These are phyloP conservation scores for Cottus gobio DNA, from an alignment of 2,113 vertebrate genomes.

Conservation along the genomic window DNA sequence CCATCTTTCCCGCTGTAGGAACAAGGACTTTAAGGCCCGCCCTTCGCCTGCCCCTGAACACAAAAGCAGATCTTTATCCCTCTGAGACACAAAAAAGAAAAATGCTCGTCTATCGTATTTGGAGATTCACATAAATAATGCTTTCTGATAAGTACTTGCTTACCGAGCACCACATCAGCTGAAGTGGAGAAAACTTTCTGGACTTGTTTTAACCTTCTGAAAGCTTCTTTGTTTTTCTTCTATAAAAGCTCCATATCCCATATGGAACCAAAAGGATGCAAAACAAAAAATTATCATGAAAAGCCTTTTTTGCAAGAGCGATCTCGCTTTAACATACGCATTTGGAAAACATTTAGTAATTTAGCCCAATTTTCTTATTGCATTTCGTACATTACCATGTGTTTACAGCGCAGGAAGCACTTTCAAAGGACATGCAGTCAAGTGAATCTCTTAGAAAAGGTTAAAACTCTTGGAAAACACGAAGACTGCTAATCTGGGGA, in stretches of 20 bases:
- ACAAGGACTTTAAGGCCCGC: conserved; percentile 18
- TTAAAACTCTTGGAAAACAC: conserved; percentile 24
- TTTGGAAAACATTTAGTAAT: conserved; percentile 2
- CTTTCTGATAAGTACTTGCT: conserved; percentile 48
- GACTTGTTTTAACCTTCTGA: conserved; percentile 29
- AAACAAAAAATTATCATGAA: neutral
- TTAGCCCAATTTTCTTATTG: conserved; percentile 6
- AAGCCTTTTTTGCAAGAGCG: neutral
- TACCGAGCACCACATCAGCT: conserved; percentile 15
- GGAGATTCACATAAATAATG: conserved; percentile 47
- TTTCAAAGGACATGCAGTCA: conserved; percentile 18
- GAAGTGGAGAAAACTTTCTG: conserved; percentile 15
- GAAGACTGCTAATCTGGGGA: conserved; percentile 8
- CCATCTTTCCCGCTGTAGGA: neutral
- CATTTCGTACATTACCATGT: neutral
- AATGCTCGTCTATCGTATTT: conserved; percentile 24
- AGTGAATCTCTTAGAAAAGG: conserved; percentile 37
- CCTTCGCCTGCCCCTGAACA: conserved; percentile 60
- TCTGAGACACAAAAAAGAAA: conserved; percentile 31
- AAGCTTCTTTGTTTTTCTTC: neutral
- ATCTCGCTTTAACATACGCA: neutral
- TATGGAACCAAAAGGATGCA: neutral
- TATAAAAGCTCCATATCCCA: neutral
- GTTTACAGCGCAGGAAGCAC: conserved; percentile 11
- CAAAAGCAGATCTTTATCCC: conserved; percentile 54